phyloP scores from a whole-genome alignment of 2,113 vertebrate genomes.

The Catagonus wagneri region DNA sequence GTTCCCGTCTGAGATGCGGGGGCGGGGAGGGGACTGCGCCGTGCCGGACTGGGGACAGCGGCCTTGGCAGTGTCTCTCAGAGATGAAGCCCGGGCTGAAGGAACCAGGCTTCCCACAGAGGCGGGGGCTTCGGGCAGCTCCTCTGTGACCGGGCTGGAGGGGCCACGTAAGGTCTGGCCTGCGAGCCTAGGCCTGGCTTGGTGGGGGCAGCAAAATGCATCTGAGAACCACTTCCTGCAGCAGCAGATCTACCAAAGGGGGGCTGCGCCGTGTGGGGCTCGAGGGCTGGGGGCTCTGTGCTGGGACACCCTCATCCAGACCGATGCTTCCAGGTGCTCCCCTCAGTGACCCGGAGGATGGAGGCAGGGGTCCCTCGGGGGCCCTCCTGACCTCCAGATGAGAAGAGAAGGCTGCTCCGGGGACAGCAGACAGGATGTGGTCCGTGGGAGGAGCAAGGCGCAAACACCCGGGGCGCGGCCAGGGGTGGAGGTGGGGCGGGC shows the following conservation, averaged over 20 bases:
- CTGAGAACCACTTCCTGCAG: neutral
- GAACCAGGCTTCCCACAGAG: neutral
- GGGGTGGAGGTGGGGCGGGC: neutral
- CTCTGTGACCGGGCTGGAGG: neutral
- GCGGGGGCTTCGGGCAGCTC: neutral
- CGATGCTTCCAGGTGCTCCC: neutral
- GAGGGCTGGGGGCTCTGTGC: neutral
- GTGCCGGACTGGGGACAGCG: neutral
- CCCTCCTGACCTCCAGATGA: neutral
- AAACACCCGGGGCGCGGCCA: neutral
- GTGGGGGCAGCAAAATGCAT: neutral
- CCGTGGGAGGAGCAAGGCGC: neutral
- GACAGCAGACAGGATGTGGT: neutral
- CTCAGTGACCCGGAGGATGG: neutral
- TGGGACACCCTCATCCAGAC: neutral
- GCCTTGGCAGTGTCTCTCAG: neutral
- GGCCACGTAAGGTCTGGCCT: neutral
- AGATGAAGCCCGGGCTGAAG: accelerated
- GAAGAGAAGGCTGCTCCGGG: neutral
- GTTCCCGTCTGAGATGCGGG: neutral
- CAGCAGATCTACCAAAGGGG: neutral
- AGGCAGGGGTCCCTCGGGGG: neutral
- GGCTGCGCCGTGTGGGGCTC: accelerated
- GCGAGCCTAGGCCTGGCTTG: neutral
- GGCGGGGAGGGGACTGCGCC: neutral